phyloP scores from a whole-genome alignment of 53 echinoderm and acorn worm species.

The Echinarachnius parma region DNA sequence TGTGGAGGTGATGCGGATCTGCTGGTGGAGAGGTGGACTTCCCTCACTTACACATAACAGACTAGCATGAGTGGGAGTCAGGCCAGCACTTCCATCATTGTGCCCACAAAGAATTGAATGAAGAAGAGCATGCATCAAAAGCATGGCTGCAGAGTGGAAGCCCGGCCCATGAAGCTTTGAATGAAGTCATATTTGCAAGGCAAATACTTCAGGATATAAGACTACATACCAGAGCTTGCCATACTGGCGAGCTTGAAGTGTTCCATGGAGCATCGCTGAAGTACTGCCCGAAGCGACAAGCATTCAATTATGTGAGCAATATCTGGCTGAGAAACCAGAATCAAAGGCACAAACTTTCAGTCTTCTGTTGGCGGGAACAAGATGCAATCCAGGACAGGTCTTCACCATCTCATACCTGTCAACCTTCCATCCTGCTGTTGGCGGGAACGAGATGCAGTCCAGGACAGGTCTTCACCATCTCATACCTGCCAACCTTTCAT shows the following conservation, averaged over 20 bases:
- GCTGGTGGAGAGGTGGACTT: conserved; percentile 31
- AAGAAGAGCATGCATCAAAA: not conserved
- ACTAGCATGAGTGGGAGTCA: conserved; percentile 8
- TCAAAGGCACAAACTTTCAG: no score
- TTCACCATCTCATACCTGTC: no score
- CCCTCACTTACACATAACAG: conserved; percentile 18
- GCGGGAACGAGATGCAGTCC: no score
- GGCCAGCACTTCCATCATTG: not conserved
- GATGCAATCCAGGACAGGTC: no score
- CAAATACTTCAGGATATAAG: conserved; percentile 1
- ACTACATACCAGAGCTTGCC: not conserved
- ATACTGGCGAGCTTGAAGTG: conserved; percentile 25
- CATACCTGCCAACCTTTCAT: no score
- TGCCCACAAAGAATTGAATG: not conserved
- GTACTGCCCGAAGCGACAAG: conserved; percentile 29
- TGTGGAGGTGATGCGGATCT: conserved; percentile 4
- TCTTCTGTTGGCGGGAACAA: no score
- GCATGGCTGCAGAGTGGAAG: not conserved
- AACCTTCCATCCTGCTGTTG: no score
- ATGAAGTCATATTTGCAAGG: conserved; percentile 8
- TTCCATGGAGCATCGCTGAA: conserved; percentile 20
- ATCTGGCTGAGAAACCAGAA: no score
- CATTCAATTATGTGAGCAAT: conserved; percentile 9
- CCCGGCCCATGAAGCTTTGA: not conserved
- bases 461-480: no score